A percentile compares a stretch with the other conserved stretches of the same genome.
Conservation (phyloP, 1,140 invertebrate species). For the Drosophila sp. region DNA sequence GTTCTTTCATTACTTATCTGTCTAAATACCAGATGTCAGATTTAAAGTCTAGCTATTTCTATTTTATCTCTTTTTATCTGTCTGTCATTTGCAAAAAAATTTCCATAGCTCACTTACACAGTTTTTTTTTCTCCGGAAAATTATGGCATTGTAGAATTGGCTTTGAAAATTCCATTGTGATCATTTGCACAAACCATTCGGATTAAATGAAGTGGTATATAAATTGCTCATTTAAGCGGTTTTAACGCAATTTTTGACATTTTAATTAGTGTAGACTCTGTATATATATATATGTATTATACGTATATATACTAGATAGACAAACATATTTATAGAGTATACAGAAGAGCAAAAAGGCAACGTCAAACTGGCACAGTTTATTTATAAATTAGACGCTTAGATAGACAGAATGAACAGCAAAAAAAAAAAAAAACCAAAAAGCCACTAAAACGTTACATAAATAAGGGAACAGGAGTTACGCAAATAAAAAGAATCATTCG, state of each 20-base stretch:
- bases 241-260: constrained; percentile 74
- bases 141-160: constrained; percentile 58
- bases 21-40: neutral
- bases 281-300: constrained; percentile 23
- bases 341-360: constrained; percentile 14
- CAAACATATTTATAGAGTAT: constrained; percentile 14
- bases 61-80: constrained; percentile 6
- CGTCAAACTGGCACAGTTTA: constrained; percentile 68
- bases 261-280: constrained; percentile 68
- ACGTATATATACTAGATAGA: constrained; percentile 32
- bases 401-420: constrained; percentile 54
- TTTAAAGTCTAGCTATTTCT: neutral
- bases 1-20: neutral
- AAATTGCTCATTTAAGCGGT: constrained; percentile 65
- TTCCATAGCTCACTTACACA: constrained; percentile 1
- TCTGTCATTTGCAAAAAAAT: neutral
- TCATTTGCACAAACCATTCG: constrained; percentile 32
- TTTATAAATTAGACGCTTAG: constrained; percentile 40
- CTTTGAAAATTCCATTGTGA: constrained; percentile 67
- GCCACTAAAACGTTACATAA: constrained; percentile 41
- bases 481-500: constrained; percentile 51
- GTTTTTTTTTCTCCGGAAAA: constrained; percentile 16
- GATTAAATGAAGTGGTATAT: constrained; percentile 60
- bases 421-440: constrained; percentile 42
- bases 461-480: constrained; percentile 68